Base-by-base conservation (phyloP, 1,140 invertebrate species). In the Sminthurides bifidus region DNA sequence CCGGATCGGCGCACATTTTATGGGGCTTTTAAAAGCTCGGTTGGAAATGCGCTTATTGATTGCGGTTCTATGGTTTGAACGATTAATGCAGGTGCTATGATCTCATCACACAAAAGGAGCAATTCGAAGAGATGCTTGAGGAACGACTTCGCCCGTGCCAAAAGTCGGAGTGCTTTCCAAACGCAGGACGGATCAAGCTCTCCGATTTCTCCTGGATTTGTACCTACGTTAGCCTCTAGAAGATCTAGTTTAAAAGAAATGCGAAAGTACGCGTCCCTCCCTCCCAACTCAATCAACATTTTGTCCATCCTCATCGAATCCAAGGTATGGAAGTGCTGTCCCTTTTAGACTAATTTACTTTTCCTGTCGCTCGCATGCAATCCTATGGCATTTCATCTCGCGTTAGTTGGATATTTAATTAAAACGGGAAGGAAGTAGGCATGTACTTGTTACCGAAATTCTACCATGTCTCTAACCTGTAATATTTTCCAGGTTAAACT, bases 141-240 rank as follows among this genome's bases (percentile, higher is more conserved):
- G 5, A 74, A 76, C 43, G 75, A 76, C 57, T 76, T 71, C 64
- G 75, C 75, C 5, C 66, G 71, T 26, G 70, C 73, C 30, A 76
- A 76, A 65, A 72, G 68, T 56, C 68, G 69, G 23, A 74, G 70
- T 58, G 71, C 76, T 52, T 75, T 74, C 58, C 67, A 73, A 43
- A 74, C 74, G 5, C 68, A 70, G 41, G 71, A 71, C 48, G 61
- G 71, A 52, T 58, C 66, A 60, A 52, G 56, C 49, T 52, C 38
- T 27, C 58, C 50, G 29, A 57, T 30, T 38, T 59, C 53, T 40
- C 58, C 58, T 37, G 60, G 59, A 8, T 66, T 66, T 31, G 51
- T 60, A 17, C 60, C 66, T 12, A 64, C 64, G 12, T 56, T 65
- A 12, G 66, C 60, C n/a, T 66, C 66, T 6, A 57, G 72, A 29